Percentiles rank a stretch among this genome's conserved stretches.
Conservation (phyloP, 2,113 vertebrate genomes). For the Scortum barcoo region DNA sequence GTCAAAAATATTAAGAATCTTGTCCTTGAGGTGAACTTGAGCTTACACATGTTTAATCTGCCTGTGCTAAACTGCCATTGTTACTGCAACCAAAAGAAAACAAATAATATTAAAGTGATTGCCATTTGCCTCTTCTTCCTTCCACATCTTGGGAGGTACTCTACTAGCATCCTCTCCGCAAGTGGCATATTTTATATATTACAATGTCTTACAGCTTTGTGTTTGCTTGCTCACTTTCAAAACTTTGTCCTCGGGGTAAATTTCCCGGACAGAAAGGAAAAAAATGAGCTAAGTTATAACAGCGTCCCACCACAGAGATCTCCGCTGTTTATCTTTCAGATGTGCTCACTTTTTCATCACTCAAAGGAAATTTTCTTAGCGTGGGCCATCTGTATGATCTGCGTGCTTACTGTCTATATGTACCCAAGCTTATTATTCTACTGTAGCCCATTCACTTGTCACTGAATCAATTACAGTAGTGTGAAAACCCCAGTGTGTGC, state of each 20-base stretch:
- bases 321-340: slow-evolving; percentile 19
- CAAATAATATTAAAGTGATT: background rate
- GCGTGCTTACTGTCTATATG: slow-evolving; percentile 7
- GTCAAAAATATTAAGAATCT: background rate
- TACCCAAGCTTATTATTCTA: slow-evolving; percentile 19
- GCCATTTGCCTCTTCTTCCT: background rate
- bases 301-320: slow-evolving; percentile 8
- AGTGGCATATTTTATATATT: slow-evolving; percentile 24
- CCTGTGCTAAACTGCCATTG: background rate
- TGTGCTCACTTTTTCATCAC: background rate
- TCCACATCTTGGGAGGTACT: background rate
- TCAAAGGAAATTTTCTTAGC: slow-evolving; percentile 27
- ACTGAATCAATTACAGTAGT: slow-evolving; percentile 39
- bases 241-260: slow-evolving; percentile 1
- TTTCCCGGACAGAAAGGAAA: slow-evolving; percentile 27
- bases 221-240: slow-evolving; percentile 32
- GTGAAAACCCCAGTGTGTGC: slow-evolving; percentile 46
- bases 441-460: slow-evolving; percentile 28
- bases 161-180: background rate
- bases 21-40: slow-evolving; percentile 6
- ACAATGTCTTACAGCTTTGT: slow-evolving; percentile 18
- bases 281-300: background rate
- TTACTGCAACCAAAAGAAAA: background rate
- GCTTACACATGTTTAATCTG: background rate
- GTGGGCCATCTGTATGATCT: slow-evolving; percentile 12